These are phyloP conservation scores for Didymodactylos carnosus DNA, from an alignment of 2,888 invertebrate genomes.

Conservation along the genomic window DNA sequence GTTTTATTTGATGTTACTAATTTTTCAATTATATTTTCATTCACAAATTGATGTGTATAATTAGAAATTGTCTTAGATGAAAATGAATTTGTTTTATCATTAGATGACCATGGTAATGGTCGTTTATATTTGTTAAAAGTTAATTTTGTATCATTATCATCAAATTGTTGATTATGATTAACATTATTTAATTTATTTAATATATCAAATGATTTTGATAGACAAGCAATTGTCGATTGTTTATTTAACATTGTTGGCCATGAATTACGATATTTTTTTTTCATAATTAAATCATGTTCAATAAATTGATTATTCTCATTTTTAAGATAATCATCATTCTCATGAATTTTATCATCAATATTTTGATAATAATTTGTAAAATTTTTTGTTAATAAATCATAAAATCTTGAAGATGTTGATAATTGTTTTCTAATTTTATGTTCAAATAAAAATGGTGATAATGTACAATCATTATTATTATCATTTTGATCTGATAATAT, in stretches of 20 bases:
- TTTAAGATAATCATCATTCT: too few species aligned
- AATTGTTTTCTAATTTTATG: too few species aligned
- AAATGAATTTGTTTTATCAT: not conserved
- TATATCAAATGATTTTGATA: not conserved
- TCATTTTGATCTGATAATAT: too few species aligned
- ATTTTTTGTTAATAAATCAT: not conserved
- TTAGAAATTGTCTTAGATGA: not conserved
- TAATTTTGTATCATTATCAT: not conserved
- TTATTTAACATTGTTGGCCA: not conserved
- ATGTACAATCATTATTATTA: too few species aligned
- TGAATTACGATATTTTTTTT: not conserved
- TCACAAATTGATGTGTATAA: too few species aligned
- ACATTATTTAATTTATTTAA: not conserved
- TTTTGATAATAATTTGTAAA: too few species aligned
- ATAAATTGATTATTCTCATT: too few species aligned
- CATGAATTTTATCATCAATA: not conserved
- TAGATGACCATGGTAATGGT: not conserved
- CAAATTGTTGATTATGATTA: not conserved
- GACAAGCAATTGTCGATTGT: not conserved
- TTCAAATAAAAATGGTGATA: too few species aligned
- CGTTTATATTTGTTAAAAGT: not conserved
- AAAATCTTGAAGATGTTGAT: not conserved
- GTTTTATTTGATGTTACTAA: too few species aligned
- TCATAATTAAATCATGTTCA: too few species aligned
- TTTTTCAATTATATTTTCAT: too few species aligned